These are phyloP conservation scores for Danio tinwini DNA, from an alignment of 2,797 vertebrate species.

Conservation along the genomic window DNA sequence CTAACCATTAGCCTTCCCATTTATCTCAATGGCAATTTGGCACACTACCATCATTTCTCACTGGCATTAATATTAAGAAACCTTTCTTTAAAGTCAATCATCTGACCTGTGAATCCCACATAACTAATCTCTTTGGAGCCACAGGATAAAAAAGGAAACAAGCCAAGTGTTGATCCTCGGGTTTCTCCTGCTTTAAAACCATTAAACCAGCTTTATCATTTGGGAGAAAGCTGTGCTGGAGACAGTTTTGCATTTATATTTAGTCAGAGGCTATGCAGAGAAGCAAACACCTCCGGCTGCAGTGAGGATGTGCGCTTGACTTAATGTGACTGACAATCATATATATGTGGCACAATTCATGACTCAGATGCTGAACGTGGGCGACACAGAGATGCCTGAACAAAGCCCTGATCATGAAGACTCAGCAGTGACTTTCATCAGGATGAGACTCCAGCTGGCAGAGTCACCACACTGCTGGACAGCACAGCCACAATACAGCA, in stretches of 20 bases:
- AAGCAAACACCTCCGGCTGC: slow-evolving; percentile 11
- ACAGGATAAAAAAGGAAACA: not conserved
- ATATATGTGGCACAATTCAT: slow-evolving; percentile 20
- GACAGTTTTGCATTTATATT: slow-evolving; percentile 15
- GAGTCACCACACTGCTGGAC: slow-evolving; percentile 41
- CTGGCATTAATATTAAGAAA: not conserved
- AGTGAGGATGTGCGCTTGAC: slow-evolving; percentile 2
- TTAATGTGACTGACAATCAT: slow-evolving; percentile 34
- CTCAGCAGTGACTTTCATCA: slow-evolving; percentile 28
- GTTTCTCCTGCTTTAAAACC: not conserved
- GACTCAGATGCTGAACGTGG: slow-evolving; percentile 42
- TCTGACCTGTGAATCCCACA: not conserved
- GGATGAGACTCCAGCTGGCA: slow-evolving; percentile 32
- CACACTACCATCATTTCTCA: not conserved
- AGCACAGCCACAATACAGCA: not conserved
- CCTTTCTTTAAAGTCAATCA: not conserved
- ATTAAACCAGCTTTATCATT: not conserved
- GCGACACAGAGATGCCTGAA: slow-evolving; percentile 27
- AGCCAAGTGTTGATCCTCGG: not conserved
- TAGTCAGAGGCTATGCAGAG: slow-evolving; percentile 6
- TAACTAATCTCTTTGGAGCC: not conserved
- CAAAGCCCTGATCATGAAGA: slow-evolving; percentile 33
- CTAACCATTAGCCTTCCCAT: not conserved
- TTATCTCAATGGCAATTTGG: not conserved
- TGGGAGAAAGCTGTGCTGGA: not conserved